phyloP scores from a whole-genome alignment of 2,888 invertebrate species.

The Meganola albula region DNA sequence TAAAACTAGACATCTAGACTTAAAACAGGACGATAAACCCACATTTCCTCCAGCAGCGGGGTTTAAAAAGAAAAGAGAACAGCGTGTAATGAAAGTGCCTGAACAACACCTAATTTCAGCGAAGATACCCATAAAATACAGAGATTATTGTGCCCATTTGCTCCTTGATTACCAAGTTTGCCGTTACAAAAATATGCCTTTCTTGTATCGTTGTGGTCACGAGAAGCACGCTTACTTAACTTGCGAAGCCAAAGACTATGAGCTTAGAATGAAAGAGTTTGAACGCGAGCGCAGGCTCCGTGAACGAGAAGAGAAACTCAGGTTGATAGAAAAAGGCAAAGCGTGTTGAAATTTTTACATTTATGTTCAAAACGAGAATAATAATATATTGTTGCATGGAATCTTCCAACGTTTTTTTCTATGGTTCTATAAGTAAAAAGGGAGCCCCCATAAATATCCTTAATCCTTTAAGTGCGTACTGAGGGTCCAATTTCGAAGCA shows the following conservation, averaged over 20 bases:
- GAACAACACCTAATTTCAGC: slow-evolving; percentile 85
- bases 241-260: slow-evolving; percentile 90
- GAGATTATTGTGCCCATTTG: slow-evolving; percentile 91
- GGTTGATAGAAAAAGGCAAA: slow-evolving; percentile 16
- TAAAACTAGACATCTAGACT: slow-evolving; percentile 31
- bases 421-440: no score
- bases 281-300: slow-evolving; percentile 57
- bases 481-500: no score
- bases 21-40: slow-evolving; percentile 65
- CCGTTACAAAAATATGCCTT: slow-evolving; percentile 82
- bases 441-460: no score
- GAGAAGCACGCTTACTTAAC: slow-evolving; percentile 83
- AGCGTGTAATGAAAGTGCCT: slow-evolving; percentile 83
- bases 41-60: slow-evolving; percentile 84
- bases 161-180: slow-evolving; percentile 83
- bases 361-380: no score
- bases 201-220: slow-evolving; percentile 81
- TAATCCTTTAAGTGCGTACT: no score
- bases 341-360: no score
- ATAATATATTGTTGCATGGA: no score
- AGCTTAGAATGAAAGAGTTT: slow-evolving; percentile 62
- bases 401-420: no score
- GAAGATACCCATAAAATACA: slow-evolving; percentile 79
- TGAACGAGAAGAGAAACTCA: slow-evolving; percentile 45
- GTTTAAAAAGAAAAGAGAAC: slow-evolving; percentile 81